phyloP scores from a whole-genome alignment of 1,140 invertebrate species.

The Temnothorax curvispinosus region DNA sequence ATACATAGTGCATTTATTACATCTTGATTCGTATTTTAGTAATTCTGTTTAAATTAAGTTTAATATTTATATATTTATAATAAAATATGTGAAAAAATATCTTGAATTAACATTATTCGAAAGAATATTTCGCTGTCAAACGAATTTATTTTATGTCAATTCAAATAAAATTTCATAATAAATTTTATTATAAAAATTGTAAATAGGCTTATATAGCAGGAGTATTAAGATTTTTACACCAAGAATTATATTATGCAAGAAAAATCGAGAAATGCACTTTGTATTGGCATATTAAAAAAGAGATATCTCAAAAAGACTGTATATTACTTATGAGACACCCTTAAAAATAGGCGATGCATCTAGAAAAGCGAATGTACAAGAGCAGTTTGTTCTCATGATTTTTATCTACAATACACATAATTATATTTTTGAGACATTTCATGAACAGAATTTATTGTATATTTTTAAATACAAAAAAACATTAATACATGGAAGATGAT shows the following conservation, averaged over 20 bases:
- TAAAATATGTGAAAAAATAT: too few species aligned
- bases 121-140: too few species aligned
- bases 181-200: too few species aligned
- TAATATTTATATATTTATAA: not conserved
- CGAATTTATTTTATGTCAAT: too few species aligned
- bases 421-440: not conserved
- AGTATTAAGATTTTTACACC: too few species aligned
- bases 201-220: too few species aligned
- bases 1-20: not conserved
- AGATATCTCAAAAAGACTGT: not conserved
- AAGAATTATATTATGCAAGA: too few species aligned
- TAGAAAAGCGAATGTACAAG: not conserved
- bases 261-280: too few species aligned
- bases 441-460: not conserved
- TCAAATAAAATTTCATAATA: too few species aligned
- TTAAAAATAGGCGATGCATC: not conserved
- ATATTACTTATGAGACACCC: not conserved
- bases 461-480: conserved; percentile 17
- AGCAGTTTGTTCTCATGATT: not conserved
- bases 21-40: not conserved
- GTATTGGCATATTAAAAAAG: too few species aligned
- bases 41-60: not conserved
- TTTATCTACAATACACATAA: not conserved
- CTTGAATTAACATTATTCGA: too few species aligned
- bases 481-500: conserved; percentile 21